A percentile compares a stretch with the other conserved stretches of the same genome.
Evolutionary conservation across 2,888 invertebrate genomes (phyloP).

Genomic region (Dryocosmus kuriphilus): DNA sequence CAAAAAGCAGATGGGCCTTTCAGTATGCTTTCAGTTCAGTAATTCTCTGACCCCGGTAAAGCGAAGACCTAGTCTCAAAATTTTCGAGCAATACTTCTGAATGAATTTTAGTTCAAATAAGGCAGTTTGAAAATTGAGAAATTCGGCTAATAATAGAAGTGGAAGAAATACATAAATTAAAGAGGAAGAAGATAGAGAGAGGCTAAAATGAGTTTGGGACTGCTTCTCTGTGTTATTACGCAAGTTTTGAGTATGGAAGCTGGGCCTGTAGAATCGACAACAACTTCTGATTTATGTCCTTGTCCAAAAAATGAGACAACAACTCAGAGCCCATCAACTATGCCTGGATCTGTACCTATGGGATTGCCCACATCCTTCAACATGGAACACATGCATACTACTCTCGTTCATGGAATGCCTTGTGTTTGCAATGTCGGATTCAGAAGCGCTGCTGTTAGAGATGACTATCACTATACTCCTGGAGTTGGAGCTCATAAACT

Average conservation of each 20-base stretch:
- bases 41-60: background rate
- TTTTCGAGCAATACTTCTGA: background rate
- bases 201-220: background rate
- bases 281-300: constrained; percentile 41
- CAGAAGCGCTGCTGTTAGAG: constrained; percentile 56
- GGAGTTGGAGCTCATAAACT: constrained; percentile 70
- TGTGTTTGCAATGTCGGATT: constrained; percentile 66
- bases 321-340: background rate
- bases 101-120: no score
- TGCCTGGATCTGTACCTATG: background rate
- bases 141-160: background rate
- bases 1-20: constrained; percentile 34
- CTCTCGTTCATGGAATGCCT: constrained; percentile 65
- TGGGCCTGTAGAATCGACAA: constrained; percentile 6
- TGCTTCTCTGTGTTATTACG: background rate
- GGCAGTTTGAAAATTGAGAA: no score
- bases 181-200: background rate
- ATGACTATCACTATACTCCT: constrained; percentile 67
- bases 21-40: constrained; percentile 18
- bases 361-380: constrained; percentile 39
- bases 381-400: constrained; percentile 41
- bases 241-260: background rate
- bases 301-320: constrained; percentile 42
- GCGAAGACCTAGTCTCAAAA: background rate
- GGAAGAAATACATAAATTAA: background rate